These are phyloP conservation scores for Anticlea derivata DNA, from an alignment of 2,888 invertebrate species.

Conservation along the genomic window DNA sequence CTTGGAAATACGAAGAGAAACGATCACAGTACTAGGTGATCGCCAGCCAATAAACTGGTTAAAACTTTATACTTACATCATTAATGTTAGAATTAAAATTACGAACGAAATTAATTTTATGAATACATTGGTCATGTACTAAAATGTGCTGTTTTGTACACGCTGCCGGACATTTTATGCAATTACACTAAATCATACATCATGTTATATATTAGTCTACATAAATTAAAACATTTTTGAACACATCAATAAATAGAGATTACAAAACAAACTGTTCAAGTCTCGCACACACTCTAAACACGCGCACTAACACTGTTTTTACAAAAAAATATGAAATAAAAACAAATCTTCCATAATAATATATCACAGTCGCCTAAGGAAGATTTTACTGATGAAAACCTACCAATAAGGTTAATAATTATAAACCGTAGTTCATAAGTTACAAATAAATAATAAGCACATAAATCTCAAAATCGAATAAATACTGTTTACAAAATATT, in stretches of 20 bases:
- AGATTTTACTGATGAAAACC: constrained; percentile 66
- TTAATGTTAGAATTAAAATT: too few relatives aligned
- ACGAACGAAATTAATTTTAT: too few relatives aligned
- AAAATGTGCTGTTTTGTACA: constrained; percentile 56
- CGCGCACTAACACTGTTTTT: constrained; percentile 34
- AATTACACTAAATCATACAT: constrained; percentile 47
- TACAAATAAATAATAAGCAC: constrained; percentile 68
- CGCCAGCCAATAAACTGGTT: too few relatives aligned
- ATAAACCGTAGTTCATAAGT: constrained; percentile 55
- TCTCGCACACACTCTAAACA: constrained; percentile 15
- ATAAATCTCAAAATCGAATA: constrained; percentile 58
- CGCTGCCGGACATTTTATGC: constrained; percentile 29
- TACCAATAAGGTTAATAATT: constrained; percentile 62
- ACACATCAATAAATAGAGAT: constrained; percentile 62
- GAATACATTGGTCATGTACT: constrained; percentile 12
- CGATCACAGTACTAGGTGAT: too few relatives aligned
- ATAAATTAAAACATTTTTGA: constrained; percentile 47
- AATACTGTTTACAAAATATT: constrained; percentile 53
- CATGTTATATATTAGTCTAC: constrained; percentile 41
- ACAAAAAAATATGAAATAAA: constrained; percentile 49
- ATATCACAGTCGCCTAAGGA: constrained; percentile 82
- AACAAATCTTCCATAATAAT: constrained; percentile 54
- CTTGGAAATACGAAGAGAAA: neutral
- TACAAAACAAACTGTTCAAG: constrained; percentile 46
- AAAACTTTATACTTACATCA: too few relatives aligned